These are phyloP conservation scores for Daboia siamensis DNA, from an alignment of 2,113 vertebrate genomes.

Conservation along the genomic window DNA sequence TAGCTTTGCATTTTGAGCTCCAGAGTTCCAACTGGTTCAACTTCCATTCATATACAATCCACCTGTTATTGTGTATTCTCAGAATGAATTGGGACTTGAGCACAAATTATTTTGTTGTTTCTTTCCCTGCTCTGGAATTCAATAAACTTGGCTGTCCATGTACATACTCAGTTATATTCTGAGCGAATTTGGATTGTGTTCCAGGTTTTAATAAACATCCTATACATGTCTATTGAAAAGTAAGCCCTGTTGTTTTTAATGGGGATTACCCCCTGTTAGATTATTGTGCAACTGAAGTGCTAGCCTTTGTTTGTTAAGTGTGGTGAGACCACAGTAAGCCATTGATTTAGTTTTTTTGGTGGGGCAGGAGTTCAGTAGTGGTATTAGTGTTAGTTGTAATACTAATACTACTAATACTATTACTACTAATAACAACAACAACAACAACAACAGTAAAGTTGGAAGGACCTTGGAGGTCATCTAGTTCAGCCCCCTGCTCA, in stretches of 20 bases:
- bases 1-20: neutral
- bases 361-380: neutral
- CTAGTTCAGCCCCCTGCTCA: no score
- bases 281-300: neutral
- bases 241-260: neutral
- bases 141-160: neutral
- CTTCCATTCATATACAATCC: neutral
- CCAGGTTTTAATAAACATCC: neutral
- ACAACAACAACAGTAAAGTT: no score
- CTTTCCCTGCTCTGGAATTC: neutral
- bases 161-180: neutral
- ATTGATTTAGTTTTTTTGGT: neutral
- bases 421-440: no score
- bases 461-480: no score
- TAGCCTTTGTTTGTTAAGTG: neutral
- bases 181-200: neutral
- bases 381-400: no score
- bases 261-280: neutral
- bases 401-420: no score
- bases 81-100: neutral
- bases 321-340: neutral
- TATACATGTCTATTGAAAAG: neutral
- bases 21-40: neutral
- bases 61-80: neutral
- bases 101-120: neutral